Base-by-base conservation (phyloP, 2,113 vertebrate species). In the Phylloscopus trochiloides region DNA sequence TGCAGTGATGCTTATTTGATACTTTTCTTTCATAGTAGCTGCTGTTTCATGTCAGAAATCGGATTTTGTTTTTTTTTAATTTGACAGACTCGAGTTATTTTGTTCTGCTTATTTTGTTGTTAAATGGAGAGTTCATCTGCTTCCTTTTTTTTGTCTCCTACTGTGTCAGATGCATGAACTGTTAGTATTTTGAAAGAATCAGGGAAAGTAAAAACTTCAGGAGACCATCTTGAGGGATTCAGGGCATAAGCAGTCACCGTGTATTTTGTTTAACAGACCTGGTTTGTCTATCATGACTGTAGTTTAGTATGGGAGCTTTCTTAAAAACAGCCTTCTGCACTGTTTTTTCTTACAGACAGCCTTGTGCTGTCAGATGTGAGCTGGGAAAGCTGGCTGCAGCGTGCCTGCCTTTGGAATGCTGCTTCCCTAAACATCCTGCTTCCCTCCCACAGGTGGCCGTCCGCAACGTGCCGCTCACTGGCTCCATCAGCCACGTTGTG, bases 401-500 rank as follows among this genome's bases (percentile, higher is more conserved):
- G 3, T 86, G 91, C 38, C 57, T 86, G 38, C 61, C 65, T 92
- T 40, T n/a, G 88, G 47, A 62, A 40, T 32, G 24, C 62, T 75
- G 54, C 72, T 95, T 70, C 28, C 59, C 28, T 88, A 4, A 90
- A 13, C 7, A 2, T 62, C 34, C 62, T 21, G 0, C 51, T 94
- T 80, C 17, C 42, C 75, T 52, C 51, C 88, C 38, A 5, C 96
- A 99, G 99, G 97, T 99, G 92, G 94, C 98, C 0, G 63, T 98
- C 59, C 99, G 98, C 96, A 99, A 98, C 1, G 70, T 98, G 62
- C 98, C 98, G 0, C 94, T 97, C 94, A 98, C 95, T 0, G 99
- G 99, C 29, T 99, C 99, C 87, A 99, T 99, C 94, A 99, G 98
- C 93, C 99, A 98, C 3, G 98, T 99, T 65, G 86, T 99, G 86